Conservation (phyloP, 2,888 invertebrate genomes). For the Philereme transversata region DNA sequence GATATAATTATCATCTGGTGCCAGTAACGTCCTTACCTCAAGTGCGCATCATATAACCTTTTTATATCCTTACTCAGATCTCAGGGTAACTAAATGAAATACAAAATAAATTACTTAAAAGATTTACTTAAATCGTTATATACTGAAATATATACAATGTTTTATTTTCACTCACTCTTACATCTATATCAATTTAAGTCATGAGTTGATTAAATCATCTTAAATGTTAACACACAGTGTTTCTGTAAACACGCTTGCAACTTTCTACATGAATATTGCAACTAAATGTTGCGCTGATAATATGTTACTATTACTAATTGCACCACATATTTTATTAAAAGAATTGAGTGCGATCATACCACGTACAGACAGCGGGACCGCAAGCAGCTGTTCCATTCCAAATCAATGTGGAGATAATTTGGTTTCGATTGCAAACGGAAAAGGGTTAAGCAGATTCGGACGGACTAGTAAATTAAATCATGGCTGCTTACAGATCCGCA, state of each 20-base stretch:
- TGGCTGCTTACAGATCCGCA: conserved; percentile 28
- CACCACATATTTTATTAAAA: conserved; percentile 59
- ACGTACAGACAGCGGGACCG: conserved; percentile 36
- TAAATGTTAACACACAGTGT: conserved; percentile 72
- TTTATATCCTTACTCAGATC: conserved; percentile 62
- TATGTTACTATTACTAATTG: conserved; percentile 63
- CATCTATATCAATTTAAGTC: conserved; percentile 76
- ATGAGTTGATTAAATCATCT: conserved; percentile 81
- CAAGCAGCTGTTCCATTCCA: conserved; percentile 35
- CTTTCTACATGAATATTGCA: conserved; percentile 62
- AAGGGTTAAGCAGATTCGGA: conserved; percentile 34
- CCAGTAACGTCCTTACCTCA: conserved; percentile 35
- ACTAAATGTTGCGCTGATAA: conserved; percentile 54
- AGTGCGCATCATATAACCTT: conserved; percentile 40
- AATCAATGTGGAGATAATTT: conserved; percentile 15
- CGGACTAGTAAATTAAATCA: conserved; percentile 38
- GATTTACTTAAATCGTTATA: conserved; percentile 81
- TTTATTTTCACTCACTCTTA: conserved; percentile 77
- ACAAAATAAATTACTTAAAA: conserved; percentile 77
- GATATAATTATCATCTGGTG: conserved; percentile 30
- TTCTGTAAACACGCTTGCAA: conserved; percentile 62
- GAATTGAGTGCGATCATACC: conserved; percentile 37
- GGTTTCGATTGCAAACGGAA: conserved; percentile 33
- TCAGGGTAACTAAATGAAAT: conserved; percentile 81
- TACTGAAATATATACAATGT: conserved; percentile 82